Evolutionary conservation across 64 coral and sea anemone species (phyloP), one percentile per base, ranked within the genome.

Genomic region (Stichodactyla helianthus): DNA sequence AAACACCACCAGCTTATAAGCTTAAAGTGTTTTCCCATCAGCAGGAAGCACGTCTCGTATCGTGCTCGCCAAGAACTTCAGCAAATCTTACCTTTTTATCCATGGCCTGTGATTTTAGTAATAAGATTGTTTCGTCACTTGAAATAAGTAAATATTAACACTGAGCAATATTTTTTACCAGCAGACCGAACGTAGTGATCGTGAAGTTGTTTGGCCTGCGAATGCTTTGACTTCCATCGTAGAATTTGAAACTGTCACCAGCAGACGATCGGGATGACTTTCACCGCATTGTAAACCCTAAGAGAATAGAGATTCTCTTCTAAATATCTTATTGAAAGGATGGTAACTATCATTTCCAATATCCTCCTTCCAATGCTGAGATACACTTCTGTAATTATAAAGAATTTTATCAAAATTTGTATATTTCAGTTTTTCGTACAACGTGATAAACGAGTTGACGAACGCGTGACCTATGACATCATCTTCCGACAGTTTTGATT

Each of bases 221-320:
- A 68, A 22, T 68, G 63, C 19, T 25, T 67, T 67, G 63, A 68
- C 63, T 68, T 68, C 68, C 68, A 74, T 31, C 25, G 25, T 74
- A 1, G 23, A 10, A 26, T 23, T 74, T 74, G 68, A 31, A 74
- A 74, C 68, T 23, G 12, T 26, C 68, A 31, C 27, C 68, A 74
- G 8, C 25, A 74, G 25, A 74, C n/a, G 4, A 74, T 31, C 7
- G 68, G 68, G 68, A 74, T 74, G 68, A 74, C 68, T 74, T 74
- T 74, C 12, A 23, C 68, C 25, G 25, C n/a, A 74, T 12, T 31
- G 10, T 31, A 27, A 13, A 74, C 68, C 12, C 7, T 26, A 31
- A 74, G 68, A 74, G 68, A 74, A 74, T 27, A 35, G 23, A 74
- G 17, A 74, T 74, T 74, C 68, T 74, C 68, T 74, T 74, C 68